A percentile compares a stretch with the other conserved stretches of the same genome.
Conservation (phyloP, 2,888 invertebrate genomes). For the Drosophila kambysellisi region DNA sequence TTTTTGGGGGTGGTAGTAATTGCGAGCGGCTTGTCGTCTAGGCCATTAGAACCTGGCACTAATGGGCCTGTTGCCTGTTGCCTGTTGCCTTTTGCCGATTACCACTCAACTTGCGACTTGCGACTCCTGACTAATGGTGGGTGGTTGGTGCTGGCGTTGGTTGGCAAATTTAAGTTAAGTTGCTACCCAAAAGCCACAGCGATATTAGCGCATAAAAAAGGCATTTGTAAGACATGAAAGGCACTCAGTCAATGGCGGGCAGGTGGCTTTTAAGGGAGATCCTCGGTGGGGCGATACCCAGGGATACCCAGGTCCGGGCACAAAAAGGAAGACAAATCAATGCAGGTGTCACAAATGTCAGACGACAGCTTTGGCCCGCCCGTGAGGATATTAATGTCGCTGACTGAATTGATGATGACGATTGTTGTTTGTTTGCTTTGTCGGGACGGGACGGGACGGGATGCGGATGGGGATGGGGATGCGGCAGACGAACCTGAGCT, state of each 20-base stretch:
- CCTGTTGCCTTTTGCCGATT: not conserved
- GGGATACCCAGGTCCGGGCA: conserved; percentile 8
- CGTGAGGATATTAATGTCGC: conserved; percentile 77
- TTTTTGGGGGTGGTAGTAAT: conserved; percentile 53
- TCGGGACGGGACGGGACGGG: conserved; percentile 1
- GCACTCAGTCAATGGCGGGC: conserved; percentile 70
- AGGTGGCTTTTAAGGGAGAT: conserved; percentile 59
- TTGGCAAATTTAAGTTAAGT: conserved; percentile 44
- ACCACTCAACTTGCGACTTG: not conserved
- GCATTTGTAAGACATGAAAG: conserved; percentile 79
- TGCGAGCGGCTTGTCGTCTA: conserved; percentile 74
- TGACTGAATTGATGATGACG: conserved; percentile 79
- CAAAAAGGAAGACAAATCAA: conserved; percentile 75
- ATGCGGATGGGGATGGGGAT: not conserved
- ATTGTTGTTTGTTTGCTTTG: conserved; percentile 59
- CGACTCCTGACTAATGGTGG: not conserved
- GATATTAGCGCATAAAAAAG: conserved; percentile 75
- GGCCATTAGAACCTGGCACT: conserved; percentile 70
- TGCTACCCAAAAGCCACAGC: conserved; percentile 59
- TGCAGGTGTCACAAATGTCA: conserved; percentile 81
- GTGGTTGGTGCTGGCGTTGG: not conserved
- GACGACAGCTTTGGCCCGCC: conserved; percentile 72
- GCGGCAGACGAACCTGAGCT: conserved; percentile 30
- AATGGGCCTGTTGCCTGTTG: conserved; percentile 56
- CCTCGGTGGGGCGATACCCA: not conserved